Evolutionary conservation across 2,797 vertebrate species (phyloP).

Genomic region (Muscicapa comitata): DNA sequence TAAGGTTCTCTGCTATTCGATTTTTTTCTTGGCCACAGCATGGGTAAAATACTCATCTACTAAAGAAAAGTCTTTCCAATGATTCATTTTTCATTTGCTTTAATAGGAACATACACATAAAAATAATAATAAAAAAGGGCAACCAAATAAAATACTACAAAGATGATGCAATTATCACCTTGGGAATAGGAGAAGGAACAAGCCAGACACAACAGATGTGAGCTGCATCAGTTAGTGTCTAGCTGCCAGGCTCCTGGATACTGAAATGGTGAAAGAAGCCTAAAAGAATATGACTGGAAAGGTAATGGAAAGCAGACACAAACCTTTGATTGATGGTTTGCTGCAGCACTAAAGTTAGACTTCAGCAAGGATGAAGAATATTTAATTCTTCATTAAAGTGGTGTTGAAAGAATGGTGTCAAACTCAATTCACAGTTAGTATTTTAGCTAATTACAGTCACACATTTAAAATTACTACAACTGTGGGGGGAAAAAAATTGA

Average conservation of each 20-base stretch:
- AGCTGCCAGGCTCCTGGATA: not conserved
- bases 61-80: not conserved
- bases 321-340: not conserved
- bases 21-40: not conserved
- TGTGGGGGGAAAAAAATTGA: not conserved
- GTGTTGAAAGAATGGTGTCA: not conserved
- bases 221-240: not conserved
- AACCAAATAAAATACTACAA: constrained; percentile 5
- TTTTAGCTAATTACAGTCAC: constrained; percentile 32
- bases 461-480: not conserved
- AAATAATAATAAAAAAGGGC: not conserved
- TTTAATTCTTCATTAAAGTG: constrained; percentile 1
- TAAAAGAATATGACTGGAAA: not conserved
- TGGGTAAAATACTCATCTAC: not conserved
- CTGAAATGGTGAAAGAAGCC: not conserved
- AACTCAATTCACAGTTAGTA: not conserved
- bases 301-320: not conserved
- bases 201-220: constrained; percentile 2
- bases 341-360: not conserved
- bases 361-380: not conserved
- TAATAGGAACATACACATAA: not conserved
- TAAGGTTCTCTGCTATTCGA: not conserved
- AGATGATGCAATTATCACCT: constrained; percentile 14
- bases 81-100: not conserved
- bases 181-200: not conserved